phyloP scores from a whole-genome alignment of 2,113 vertebrate genomes.

The Phoenicopterus ruber region DNA sequence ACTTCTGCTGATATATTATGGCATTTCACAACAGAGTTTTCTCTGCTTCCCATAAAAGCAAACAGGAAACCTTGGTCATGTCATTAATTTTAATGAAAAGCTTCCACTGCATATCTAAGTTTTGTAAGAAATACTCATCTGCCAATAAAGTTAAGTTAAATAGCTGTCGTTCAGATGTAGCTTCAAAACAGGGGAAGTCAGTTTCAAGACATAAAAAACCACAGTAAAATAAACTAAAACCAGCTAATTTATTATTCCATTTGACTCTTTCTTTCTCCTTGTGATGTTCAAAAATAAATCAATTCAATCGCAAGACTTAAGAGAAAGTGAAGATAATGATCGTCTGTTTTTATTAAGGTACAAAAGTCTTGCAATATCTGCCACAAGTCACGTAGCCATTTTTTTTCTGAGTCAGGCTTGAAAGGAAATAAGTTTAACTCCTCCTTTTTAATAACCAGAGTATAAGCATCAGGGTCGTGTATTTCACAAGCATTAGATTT shows the following conservation, averaged over 20 bases:
- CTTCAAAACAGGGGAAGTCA: background rate
- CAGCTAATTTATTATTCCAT: background rate
- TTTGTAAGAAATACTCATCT: background rate
- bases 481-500: background rate
- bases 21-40: background rate
- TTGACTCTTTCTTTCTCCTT: background rate
- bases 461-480: background rate
- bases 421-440: background rate
- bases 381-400: background rate
- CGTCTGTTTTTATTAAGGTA: background rate
- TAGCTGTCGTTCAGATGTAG: background rate
- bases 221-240: background rate
- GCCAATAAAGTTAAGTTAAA: background rate
- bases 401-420: background rate
- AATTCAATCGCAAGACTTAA: background rate
- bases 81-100: background rate
- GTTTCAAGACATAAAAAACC: background rate
- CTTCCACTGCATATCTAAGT: background rate
- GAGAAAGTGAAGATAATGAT: background rate
- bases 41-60: background rate
- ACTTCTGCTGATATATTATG: background rate
- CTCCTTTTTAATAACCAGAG: background rate
- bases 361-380: background rate
- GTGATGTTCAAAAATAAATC: conserved; percentile 3
- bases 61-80: background rate